phyloP scores from a whole-genome alignment of 2,113 vertebrate genomes.

The Hemibagrus wyckioides region DNA sequence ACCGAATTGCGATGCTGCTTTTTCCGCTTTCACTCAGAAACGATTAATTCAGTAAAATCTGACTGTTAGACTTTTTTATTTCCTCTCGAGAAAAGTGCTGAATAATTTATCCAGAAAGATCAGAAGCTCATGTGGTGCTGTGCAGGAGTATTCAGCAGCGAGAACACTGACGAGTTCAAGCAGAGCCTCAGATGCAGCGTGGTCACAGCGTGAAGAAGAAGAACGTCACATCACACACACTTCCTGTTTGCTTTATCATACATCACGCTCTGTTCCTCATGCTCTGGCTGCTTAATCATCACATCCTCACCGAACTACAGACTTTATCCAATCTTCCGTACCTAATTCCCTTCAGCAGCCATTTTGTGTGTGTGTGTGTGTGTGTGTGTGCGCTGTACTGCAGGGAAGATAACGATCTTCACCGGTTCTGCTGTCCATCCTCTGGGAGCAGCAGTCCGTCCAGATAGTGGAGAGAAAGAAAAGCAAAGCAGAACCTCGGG shows the following conservation, averaged over 20 bases:
- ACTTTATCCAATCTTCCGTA: background rate
- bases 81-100: background rate
- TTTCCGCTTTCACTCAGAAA: background rate
- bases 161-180: background rate
- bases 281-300: background rate
- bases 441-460: conserved; percentile 57
- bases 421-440: conserved; percentile 56
- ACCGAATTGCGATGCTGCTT: background rate
- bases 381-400: conserved; percentile 33
- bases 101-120: background rate
- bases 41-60: background rate
- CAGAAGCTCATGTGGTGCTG: background rate
- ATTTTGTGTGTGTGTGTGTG: background rate
- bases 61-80: background rate
- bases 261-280: background rate
- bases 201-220: background rate
- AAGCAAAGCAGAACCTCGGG: conserved; percentile 45
- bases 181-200: background rate
- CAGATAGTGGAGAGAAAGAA: conserved; percentile 49
- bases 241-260: background rate
- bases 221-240: background rate
- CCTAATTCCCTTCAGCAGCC: background rate
- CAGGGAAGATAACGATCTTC: conserved; percentile 53
- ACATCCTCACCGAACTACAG: background rate
- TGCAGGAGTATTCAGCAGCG: background rate